These are phyloP conservation scores for Desmophyllum pertusum DNA, from an alignment of 92 coral and sea anemone genomes.

Conservation along the genomic window DNA sequence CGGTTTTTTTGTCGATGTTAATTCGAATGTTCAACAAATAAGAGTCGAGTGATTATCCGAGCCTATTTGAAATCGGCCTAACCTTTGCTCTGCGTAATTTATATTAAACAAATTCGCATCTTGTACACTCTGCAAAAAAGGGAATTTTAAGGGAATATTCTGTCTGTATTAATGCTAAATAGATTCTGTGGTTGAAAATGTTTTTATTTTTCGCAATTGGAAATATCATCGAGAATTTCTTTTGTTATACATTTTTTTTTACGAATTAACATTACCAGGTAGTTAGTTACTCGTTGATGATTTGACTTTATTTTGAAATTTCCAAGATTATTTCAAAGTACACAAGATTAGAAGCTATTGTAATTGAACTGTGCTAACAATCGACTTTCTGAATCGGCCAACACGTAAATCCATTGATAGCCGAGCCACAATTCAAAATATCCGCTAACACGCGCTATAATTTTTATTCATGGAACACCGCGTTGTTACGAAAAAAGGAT, in stretches of 20 bases:
- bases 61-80: not conserved
- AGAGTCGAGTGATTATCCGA: conserved; percentile 5
- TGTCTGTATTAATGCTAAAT: not conserved
- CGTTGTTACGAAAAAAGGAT: conserved; percentile 10
- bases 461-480: not conserved
- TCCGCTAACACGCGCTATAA: conserved; percentile 1
- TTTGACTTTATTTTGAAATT: not conserved
- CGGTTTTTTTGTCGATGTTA: conserved; percentile 1
- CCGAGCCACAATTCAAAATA: not conserved
- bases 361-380: conserved; percentile 4
- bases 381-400: not conserved
- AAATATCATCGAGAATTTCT: not conserved
- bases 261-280: not conserved
- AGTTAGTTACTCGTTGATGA: conserved; percentile 11
- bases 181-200: not conserved
- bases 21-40: conserved; percentile 26
- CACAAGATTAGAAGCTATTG: conserved; percentile 14
- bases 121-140: not conserved
- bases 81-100: not conserved
- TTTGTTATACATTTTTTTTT: not conserved
- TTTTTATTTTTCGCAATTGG: not conserved
- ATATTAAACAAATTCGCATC: not conserved
- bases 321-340: conserved; percentile 11
- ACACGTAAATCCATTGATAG: conserved; percentile 6
- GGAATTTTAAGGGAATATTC: not conserved